Evolutionary conservation across 2,797 vertebrate genomes (phyloP).

Genomic region (Chromis chromis): DNA sequence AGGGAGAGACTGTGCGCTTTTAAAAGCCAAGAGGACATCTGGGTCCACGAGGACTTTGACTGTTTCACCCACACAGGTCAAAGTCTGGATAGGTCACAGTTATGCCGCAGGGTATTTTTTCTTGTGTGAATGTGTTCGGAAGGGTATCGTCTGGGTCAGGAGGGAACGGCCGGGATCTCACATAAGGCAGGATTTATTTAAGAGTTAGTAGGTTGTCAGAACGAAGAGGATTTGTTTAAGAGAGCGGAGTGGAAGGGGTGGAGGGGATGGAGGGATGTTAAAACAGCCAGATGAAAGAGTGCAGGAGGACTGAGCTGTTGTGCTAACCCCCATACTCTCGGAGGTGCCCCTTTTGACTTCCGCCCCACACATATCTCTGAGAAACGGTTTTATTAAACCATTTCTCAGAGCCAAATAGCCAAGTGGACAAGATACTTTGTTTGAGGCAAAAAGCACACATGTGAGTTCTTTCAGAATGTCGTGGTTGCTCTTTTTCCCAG

Average conservation of each 20-base stretch:
- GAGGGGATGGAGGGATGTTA: constrained; percentile 62
- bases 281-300: constrained; percentile 74
- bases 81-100: constrained; percentile 60
- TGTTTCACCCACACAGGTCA: constrained; percentile 72
- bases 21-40: constrained; percentile 68
- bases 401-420: constrained; percentile 15
- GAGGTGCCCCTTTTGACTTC: constrained; percentile 57
- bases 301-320: constrained; percentile 75
- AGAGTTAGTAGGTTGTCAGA: constrained; percentile 60
- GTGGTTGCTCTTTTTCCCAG: background rate
- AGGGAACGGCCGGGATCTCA: constrained; percentile 40
- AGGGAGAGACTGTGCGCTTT: constrained; percentile 57
- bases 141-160: constrained; percentile 46
- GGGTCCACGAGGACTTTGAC: constrained; percentile 63
- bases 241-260: constrained; percentile 45
- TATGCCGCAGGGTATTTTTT: constrained; percentile 36
- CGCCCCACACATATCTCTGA: constrained; percentile 47
- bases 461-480: background rate
- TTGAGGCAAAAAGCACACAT: no score
- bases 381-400: constrained; percentile 37
- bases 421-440: background rate
- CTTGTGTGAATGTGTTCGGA: constrained; percentile 16
- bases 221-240: constrained; percentile 73
- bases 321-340: constrained; percentile 64
- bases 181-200: constrained; percentile 68